Evolutionary conservation across 2,888 invertebrate genomes (phyloP).

Genomic region (Teleogryllus oceanicus): DNA sequence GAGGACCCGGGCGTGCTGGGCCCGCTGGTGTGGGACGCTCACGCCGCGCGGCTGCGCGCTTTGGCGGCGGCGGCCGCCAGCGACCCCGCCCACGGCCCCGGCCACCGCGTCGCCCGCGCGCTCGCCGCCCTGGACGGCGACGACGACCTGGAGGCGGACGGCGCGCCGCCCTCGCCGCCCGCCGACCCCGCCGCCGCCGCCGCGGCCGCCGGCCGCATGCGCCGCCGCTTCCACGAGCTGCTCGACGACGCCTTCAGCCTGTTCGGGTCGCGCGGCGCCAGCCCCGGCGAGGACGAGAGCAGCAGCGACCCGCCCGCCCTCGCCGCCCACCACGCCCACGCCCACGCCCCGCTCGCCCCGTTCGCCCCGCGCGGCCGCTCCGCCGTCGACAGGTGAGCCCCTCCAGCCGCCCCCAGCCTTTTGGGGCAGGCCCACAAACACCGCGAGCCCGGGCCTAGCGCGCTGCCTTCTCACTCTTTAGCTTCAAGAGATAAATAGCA

Average conservation of each 20-base stretch:
- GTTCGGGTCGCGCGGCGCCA: conserved; percentile 61
- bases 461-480: too few relatives aligned
- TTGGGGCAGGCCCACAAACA: too few relatives aligned
- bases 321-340: conserved; percentile 30
- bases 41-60: conserved; percentile 57
- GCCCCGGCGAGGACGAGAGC: conserved; percentile 31
- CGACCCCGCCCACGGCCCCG: neutral
- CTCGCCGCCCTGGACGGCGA: neutral
- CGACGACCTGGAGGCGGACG: conserved; percentile 18
- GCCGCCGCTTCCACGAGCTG: conserved; percentile 70
- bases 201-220: conserved; percentile 57
- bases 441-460: too few relatives aligned
- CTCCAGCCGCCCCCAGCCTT: neutral
- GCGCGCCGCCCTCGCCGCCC: conserved; percentile 36
- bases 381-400: conserved; percentile 34
- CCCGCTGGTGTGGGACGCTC: conserved; percentile 78
- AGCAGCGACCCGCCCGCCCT: conserved; percentile 34
- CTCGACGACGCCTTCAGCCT: conserved; percentile 76
- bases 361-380: conserved; percentile 34
- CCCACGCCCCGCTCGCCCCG: conserved; percentile 31
- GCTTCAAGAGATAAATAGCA: too few relatives aligned
- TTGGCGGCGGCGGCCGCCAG: neutral
- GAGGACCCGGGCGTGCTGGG: conserved; percentile 79
- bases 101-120: neutral
- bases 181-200: conserved; percentile 39